A percentile compares a stretch with the other conserved stretches of the same genome.
Conservation (phyloP, 2,113 vertebrate genomes). For the Electrona antarctica region DNA sequence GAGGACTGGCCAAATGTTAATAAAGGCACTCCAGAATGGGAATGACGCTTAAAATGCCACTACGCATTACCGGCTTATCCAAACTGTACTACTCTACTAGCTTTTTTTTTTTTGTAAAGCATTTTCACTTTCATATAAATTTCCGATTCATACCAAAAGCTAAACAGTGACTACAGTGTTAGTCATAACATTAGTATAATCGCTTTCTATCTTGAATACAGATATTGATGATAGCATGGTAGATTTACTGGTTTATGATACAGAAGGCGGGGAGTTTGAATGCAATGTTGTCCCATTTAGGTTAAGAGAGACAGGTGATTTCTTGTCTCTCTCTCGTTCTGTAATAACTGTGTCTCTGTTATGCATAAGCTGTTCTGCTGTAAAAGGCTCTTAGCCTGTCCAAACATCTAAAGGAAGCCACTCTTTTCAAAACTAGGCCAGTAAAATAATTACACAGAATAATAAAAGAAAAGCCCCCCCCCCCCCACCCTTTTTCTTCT, state of each 20-base stretch:
- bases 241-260: neutral
- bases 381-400: conserved; percentile 51
- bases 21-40: neutral
- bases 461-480: conserved; percentile 35
- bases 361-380: conserved; percentile 38
- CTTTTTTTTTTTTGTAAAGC: no score
- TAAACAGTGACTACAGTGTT: no score
- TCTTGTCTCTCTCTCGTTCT: conserved; percentile 6
- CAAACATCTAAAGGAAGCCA: conserved; percentile 61
- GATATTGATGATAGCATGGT: neutral
- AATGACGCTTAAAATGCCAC: no score
- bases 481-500: no score
- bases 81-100: no score
- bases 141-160: no score
- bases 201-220: neutral
- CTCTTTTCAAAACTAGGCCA: conserved; percentile 60
- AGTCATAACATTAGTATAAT: neutral
- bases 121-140: no score
- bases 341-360: conserved; percentile 35
- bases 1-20: conserved; percentile 1
- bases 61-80: no score
- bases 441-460: conserved; percentile 69
- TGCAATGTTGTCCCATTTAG: conserved; percentile 4
- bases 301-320: conserved; percentile 16
- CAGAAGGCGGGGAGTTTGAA: neutral